Conservation (phyloP, 2,113 vertebrate species). For the Paracanthobrama guichenoti region DNA sequence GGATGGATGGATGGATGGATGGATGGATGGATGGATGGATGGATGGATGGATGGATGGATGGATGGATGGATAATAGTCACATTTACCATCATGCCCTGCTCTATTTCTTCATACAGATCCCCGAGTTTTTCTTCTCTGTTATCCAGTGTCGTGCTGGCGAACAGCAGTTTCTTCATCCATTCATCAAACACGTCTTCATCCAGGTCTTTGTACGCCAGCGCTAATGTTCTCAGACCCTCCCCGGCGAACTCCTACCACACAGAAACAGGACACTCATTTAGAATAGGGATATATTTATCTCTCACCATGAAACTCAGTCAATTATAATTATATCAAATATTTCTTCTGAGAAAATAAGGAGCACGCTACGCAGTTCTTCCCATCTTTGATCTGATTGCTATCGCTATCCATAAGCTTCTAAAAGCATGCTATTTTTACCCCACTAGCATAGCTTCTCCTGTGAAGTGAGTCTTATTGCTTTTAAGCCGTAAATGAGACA, state of each 20-base stretch:
- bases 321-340: neutral
- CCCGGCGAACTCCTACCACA: constrained; percentile 76
- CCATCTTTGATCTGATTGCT: neutral
- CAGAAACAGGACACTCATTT: constrained; percentile 6
- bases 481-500: constrained; percentile 36
- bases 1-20: neutral
- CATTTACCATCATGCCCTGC: constrained; percentile 74
- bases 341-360: constrained; percentile 3
- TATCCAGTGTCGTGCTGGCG: constrained; percentile 62
- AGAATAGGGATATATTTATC: neutral
- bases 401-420: neutral
- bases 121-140: constrained; percentile 68
- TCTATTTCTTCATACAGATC: constrained; percentile 77
- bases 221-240: constrained; percentile 78
- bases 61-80: neutral
- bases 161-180: constrained; percentile 75
- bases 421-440: constrained; percentile 19
- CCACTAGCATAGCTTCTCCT: constrained; percentile 16
- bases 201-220: constrained; percentile 77
- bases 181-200: constrained; percentile 73
- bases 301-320: constrained; percentile 3
- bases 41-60: constrained; percentile 4
- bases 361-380: neutral
- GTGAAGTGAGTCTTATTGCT: constrained; percentile 34
- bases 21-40: neutral